phyloP scores from a whole-genome alignment of 2,797 vertebrate species.

The Pseudochirops corinnae region DNA sequence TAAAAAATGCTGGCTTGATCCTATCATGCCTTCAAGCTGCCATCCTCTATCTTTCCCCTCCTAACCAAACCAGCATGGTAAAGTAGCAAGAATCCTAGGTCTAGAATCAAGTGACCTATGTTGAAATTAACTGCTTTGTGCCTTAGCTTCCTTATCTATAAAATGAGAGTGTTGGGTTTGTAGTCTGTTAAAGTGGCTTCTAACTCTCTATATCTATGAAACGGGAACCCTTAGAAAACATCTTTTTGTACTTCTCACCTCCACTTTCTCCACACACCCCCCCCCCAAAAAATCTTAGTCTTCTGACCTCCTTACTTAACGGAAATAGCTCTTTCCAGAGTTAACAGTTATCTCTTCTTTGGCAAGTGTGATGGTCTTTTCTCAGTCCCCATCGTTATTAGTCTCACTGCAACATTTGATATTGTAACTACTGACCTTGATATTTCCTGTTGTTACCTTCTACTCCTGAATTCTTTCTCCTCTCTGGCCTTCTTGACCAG shows the following conservation, averaged over 20 bases:
- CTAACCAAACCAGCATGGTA: background rate
- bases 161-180: background rate
- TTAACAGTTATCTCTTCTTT: background rate
- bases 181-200: background rate
- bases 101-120: background rate
- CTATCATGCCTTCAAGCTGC: background rate
- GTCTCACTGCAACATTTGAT: background rate
- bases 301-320: background rate
- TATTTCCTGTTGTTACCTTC: background rate
- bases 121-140: background rate
- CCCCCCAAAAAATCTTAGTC: background rate
- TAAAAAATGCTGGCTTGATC: background rate
- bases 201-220: background rate
- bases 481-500: background rate
- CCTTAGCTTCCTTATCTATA: background rate
- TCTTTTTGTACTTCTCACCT: background rate
- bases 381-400: background rate
- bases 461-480: background rate
- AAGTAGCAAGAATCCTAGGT: background rate
- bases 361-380: background rate
- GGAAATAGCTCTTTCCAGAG: background rate
- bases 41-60: background rate
- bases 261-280: background rate
- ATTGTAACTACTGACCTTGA: background rate
- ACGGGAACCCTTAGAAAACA: background rate